Evolutionary conservation across 2,797 vertebrate genomes (phyloP), one percentile per base, ranked within the genome.

Genomic region (Denticeps clupeoides): DNA sequence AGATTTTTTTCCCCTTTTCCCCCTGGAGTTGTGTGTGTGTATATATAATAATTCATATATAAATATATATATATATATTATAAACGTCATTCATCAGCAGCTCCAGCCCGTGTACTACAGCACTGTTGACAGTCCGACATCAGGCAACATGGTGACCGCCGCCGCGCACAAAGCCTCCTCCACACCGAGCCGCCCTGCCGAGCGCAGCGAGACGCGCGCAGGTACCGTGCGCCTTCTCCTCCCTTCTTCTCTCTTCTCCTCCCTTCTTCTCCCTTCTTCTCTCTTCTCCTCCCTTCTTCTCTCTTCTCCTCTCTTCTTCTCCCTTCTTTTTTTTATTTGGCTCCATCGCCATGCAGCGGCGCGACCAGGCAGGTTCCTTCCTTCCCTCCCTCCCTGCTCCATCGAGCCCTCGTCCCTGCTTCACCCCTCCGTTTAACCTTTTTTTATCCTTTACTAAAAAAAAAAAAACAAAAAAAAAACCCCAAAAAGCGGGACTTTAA

Each of bases 191-290:
- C 56, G 46, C 48, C 63, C 50, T 23, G 58, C 64, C 55, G 65
- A 73, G 62, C 63, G 53, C 58, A 48, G 41, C 52, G 53, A 51
- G 47, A 52, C 44, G 62, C 62, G 63, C 60, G 37, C 72, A 68
- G 72, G 76, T 75, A 64, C 67, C 59, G 43, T 28, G 41, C 53
- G 48, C 55, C 51, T 72, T 63, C 13, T 7, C 6, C 7, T 4
- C 8, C 19, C 5, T 7, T 12, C n/a, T 12, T 18, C 32, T 18
- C 32, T 35, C 32, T 7, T 13, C 3, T 32, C 16, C 32, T 16
- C 4, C 13, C n/a, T 32, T n/a, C 2, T 29, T 12, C n/a, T 5
- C 28, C 11, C 26, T 3, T 7, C 10, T 8, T 10, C 26, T 2
- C 26, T 7, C 7, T 28, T 7, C 10, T 8, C 26, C 7, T 10